A percentile compares a stretch with the other conserved stretches of the same genome.
Conservation (phyloP, 2,888 invertebrate species). For the Oxystoma pomonae region DNA sequence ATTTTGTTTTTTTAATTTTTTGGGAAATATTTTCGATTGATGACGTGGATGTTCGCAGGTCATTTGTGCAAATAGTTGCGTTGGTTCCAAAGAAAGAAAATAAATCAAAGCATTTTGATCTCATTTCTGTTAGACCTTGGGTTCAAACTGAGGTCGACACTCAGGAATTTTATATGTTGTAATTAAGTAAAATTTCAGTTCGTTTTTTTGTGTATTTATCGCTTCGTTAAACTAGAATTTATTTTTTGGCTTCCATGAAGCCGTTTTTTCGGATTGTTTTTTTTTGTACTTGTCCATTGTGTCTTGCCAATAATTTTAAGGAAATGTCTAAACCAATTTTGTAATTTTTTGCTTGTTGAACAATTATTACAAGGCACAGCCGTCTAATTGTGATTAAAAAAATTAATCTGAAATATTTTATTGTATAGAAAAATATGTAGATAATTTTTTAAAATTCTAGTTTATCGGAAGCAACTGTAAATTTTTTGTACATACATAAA, state of each 20-base stretch:
- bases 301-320: too few relatives aligned
- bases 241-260: slow-evolving; percentile 15
- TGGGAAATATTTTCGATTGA: slow-evolving; percentile 22
- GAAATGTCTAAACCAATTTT: too few relatives aligned
- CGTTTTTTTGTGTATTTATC: slow-evolving; percentile 8
- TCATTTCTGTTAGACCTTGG: slow-evolving; percentile 39
- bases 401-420: neutral
- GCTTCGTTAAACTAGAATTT: slow-evolving; percentile 16
- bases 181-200: slow-evolving; percentile 18
- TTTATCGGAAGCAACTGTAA: slow-evolving; percentile 26
- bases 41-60: slow-evolving; percentile 36
- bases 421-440: slow-evolving; percentile 5
- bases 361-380: too few relatives aligned
- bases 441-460: slow-evolving; percentile 18
- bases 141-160: slow-evolving; percentile 33
- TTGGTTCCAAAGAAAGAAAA: slow-evolving; percentile 48
- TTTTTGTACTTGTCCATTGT: neutral
- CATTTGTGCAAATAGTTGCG: slow-evolving; percentile 35
- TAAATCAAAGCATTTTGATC: slow-evolving; percentile 47
- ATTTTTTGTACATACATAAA: slow-evolving; percentile 38
- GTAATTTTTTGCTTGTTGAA: too few relatives aligned
- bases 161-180: slow-evolving; percentile 44
- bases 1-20: slow-evolving; percentile 19
- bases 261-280: slow-evolving; percentile 6
- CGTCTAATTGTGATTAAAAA: neutral